These are phyloP conservation scores for Sphenodon punctatus DNA, from an alignment of 2,797 vertebrate genomes.

Conservation along the genomic window DNA sequence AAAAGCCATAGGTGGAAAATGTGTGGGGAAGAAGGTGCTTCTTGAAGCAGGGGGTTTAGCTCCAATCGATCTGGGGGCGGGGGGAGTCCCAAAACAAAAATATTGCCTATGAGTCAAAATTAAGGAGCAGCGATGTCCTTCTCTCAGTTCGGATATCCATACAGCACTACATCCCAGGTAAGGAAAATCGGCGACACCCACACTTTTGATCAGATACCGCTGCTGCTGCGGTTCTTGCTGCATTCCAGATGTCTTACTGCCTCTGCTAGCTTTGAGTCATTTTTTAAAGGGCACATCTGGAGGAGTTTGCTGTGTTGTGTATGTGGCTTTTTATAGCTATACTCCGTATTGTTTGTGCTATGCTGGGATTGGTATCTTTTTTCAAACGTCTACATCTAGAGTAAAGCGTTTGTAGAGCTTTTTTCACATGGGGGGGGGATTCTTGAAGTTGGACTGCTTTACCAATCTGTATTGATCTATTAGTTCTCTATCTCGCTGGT, in stretches of 20 bases:
- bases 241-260: slow-evolving; percentile 52
- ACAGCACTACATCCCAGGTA: slow-evolving; percentile 96
- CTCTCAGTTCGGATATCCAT: slow-evolving; percentile 97
- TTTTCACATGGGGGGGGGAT: slow-evolving; percentile 39
- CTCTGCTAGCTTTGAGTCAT: slow-evolving; percentile 53
- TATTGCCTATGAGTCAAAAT: slow-evolving; percentile 91
- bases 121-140: slow-evolving; percentile 94
- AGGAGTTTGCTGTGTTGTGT: slow-evolving; percentile 50
- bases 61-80: slow-evolving; percentile 86
- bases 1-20: slow-evolving; percentile 87
- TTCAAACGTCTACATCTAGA: too few species aligned
- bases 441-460: neutral
- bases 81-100: slow-evolving; percentile 67
- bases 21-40: slow-evolving; percentile 84
- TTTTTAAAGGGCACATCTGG: slow-evolving; percentile 67
- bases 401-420: too few species aligned
- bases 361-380: slow-evolving; percentile 56
- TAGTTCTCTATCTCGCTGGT: neutral
- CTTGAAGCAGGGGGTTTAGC: slow-evolving; percentile 85
- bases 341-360: slow-evolving; percentile 64
- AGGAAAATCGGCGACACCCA: slow-evolving; percentile 73
- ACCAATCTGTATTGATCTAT: neutral
- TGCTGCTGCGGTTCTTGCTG: slow-evolving; percentile 25
- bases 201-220: slow-evolving; percentile 57
- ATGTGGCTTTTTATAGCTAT: slow-evolving; percentile 62